Base-by-base conservation (phyloP, 2,797 vertebrate species). In the Peromyscus eremicus region DNA sequence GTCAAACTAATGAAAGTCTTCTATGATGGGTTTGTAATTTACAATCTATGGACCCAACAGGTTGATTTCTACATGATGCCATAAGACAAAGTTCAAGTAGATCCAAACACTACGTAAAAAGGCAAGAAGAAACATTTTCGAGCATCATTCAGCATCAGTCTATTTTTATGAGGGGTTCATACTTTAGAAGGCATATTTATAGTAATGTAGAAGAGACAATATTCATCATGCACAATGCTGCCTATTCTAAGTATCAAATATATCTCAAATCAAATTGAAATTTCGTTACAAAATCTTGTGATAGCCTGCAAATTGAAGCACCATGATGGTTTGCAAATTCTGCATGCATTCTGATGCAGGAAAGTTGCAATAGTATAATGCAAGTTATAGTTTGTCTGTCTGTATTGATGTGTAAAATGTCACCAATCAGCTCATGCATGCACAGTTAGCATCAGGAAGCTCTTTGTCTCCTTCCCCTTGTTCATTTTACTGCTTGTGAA, bases 61-160 rank as follows among this genome's bases (percentile, higher is more conserved):
- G 27, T 83, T 94, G 80, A 95, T 97, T 92, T 97, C 32, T 37
- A 77, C 96, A 37, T 95, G 68, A 97, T 94, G 25, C 6, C 23
- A 87, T 85, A 86, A 94, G 94, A 95, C 73, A 91, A 23, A 89
- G 81, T 27, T 81, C 40, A 92, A 89, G 1, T 55, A 37, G 94
- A 95, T 94, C 80, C 23, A 19, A 57, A 94, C 80, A 96, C 84
- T 60, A 85, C 10, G 83, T 86, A 75, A 46, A 64, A 83, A n/a
- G 40, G 17, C 32, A 70, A 52, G 25, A 90, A 68, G 77, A 40
- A 85, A 7, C 11, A 7, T 19, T 92, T 83, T 14, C 70, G 11
- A 73, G 92, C 32, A n/a, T 0, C 6, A 25, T 0, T n/a, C 81
- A 76, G 9, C 9, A 52, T 4, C 27, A 79, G 23, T 6, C 0